Evolutionary conservation across 53 echinoderm and acorn worm genomes (phyloP).

Genomic region (Zoroaster sp.): DNA sequence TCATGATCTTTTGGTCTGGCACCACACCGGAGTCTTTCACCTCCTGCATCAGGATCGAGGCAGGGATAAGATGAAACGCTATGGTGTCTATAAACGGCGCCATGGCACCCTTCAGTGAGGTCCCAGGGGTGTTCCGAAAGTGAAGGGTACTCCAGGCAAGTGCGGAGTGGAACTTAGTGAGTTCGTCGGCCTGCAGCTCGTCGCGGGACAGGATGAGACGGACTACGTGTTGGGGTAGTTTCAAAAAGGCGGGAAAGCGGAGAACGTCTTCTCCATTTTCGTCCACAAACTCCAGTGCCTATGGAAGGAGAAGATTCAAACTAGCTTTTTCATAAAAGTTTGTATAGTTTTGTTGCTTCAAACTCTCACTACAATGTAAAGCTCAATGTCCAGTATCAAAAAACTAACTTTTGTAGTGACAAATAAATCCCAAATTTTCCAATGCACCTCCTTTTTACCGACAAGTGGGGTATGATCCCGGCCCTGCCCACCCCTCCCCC

Average conservation of each 20-base stretch:
- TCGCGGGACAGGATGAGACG: conserved; percentile 90
- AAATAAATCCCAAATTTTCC: no score
- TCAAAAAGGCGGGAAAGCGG: conserved; percentile 78
- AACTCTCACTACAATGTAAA: no score
- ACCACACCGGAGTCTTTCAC: conserved; percentile 77
- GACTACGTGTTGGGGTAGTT: conserved; percentile 95
- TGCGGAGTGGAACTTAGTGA: conserved; percentile 90
- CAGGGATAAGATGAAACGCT: conserved; percentile 89
- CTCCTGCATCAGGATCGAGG: conserved; percentile 82
- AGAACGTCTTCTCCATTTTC: conserved; percentile 86
- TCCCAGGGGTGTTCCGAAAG: conserved; percentile 75
- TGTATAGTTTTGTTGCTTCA: no score
- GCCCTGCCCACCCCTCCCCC: no score
- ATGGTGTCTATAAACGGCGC: conserved; percentile 88
- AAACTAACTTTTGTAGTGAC: no score
- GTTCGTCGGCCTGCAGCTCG: conserved; percentile 92
- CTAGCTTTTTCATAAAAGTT: no score
- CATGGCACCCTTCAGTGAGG: conserved; percentile 73
- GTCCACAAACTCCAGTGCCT: conserved; percentile 95
- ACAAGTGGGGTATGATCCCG: no score
- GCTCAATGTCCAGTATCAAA: no score
- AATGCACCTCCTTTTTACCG: no score
- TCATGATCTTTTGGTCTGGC: conserved; percentile 96
- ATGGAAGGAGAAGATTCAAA: neutral
- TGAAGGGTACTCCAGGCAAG: conserved; percentile 82